Evolutionary conservation across 2,113 vertebrate species (phyloP), one percentile per base, ranked within the genome.

Genomic region (Neogale vison): DNA sequence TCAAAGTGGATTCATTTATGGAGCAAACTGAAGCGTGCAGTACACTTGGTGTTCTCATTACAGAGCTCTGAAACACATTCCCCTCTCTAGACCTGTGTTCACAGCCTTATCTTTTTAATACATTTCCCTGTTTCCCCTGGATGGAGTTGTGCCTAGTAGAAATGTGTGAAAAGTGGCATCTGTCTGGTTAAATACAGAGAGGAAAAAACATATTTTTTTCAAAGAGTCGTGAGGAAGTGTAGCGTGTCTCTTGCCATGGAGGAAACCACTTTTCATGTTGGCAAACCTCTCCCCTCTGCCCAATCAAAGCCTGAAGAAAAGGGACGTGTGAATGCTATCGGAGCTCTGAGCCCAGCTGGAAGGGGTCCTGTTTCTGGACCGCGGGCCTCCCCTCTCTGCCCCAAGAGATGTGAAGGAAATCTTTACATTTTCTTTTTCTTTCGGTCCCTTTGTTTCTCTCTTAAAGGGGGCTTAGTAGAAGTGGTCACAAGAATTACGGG

Each of bases 21-120:
- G 98, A 98, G 98, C 98, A 98, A 98, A 98, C 98, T 97, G 98
- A 98, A 97, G 98, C 99, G 96, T 98, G 98, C 98, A 96, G 98
- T 98, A 98, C 98, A 98, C 98, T 98, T 98, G 97, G 90, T 98
- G 98, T 98, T 98, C 99, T 98, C 98, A 98, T 99, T 98, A 98
- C 97, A 97, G 98, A 99, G 98, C 98, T 98, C 98, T 96, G 94
- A 98, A 98, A 98, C 98, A 98, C 98, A 98, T 98, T 98, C 98
- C 98, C 99, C 98, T 98, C 98, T 99, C 98, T 95, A 98, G 98
- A 98, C 98, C 98, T 98, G 98, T 98, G 97, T 97, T 98, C 98
- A 97, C 98, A 98, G 98, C 98, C 98, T 99, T 98, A 99, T 99
- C 99, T 99, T 99, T 98, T 98, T 98, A 98, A 98, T 99, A 99